Evolutionary conservation across 2,113 vertebrate genomes (phyloP).

Genomic region (Elaphurus davidianus): DNA sequence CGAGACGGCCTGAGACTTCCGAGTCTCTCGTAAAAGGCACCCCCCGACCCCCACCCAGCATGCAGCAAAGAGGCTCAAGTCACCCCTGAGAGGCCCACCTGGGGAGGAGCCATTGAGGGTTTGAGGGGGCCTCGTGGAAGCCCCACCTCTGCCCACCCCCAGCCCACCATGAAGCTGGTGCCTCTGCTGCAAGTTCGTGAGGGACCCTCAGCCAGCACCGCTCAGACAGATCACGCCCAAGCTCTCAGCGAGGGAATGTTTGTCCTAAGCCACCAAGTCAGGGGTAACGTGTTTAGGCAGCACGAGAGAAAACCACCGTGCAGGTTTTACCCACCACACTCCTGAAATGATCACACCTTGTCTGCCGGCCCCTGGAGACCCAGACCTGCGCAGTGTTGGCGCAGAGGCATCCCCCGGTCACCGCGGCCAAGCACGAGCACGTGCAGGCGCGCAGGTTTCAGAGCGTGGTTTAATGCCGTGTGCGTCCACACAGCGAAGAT

Average conservation of each 20-base stretch:
- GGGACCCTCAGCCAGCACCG: background rate
- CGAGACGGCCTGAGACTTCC: too few relatives aligned
- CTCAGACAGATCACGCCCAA: background rate
- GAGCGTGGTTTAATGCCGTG: background rate
- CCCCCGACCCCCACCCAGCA: too few relatives aligned
- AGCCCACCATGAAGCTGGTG: background rate
- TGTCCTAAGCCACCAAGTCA: too few relatives aligned
- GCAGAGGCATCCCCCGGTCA: background rate
- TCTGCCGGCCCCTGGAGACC: background rate
- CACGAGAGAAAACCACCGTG: accelerated
- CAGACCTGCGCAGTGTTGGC: background rate
- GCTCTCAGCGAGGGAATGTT: background rate
- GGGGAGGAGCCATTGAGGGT: too few relatives aligned
- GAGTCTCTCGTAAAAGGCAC: background rate
- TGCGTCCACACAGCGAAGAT: background rate
- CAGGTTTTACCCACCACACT: background rate
- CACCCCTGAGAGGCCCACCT: background rate
- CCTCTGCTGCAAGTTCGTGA: background rate
- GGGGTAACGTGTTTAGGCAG: background rate
- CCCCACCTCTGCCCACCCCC: background rate
- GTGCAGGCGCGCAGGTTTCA: background rate
- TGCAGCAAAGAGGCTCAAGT: background rate
- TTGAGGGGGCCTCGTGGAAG: background rate
- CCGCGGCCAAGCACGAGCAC: background rate
- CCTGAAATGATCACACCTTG: background rate